Conservation (phyloP, 2,888 invertebrate species). For the Trissolcus brochymenae region DNA sequence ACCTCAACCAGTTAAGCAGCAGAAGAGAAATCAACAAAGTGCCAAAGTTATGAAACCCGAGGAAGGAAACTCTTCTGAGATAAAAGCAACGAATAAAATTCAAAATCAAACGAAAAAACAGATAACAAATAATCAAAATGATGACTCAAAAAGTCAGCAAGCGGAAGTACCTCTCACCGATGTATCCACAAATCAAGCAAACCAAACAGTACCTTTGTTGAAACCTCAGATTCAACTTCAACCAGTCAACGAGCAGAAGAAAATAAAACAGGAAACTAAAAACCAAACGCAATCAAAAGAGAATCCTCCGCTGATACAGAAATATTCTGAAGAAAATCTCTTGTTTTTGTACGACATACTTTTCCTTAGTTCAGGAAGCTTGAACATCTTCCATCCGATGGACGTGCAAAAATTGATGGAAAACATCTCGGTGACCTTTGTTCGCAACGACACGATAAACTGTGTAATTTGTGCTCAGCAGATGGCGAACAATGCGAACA, state of each 20-base stretch:
- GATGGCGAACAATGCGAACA: background rate
- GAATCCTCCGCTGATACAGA: background rate
- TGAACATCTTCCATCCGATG: conserved; percentile 1
- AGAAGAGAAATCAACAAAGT: too few species aligned
- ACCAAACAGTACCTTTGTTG: too few species aligned
- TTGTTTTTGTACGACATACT: conserved; percentile 35
- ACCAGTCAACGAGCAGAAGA: too few species aligned
- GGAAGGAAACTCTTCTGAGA: too few species aligned
- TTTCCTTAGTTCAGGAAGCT: conserved; percentile 55
- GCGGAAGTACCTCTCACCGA: too few species aligned
- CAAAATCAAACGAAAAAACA: background rate
- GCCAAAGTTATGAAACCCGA: too few species aligned
- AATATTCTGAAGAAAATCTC: too few species aligned
- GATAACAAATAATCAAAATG: background rate
- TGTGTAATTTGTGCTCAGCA: conserved; percentile 14
- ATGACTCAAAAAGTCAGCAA: background rate
- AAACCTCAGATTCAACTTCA: too few species aligned
- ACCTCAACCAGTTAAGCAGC: too few species aligned
- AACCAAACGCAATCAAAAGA: background rate
- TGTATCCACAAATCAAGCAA: too few species aligned
- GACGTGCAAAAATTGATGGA: background rate
- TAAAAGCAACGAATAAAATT: too few species aligned
- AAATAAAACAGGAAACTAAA: background rate
- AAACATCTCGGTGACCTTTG: background rate
- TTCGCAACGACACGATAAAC: background rate